These are phyloP conservation scores for Agriopis leucophaearia DNA, from an alignment of 2,888 invertebrate genomes.

Conservation along the genomic window DNA sequence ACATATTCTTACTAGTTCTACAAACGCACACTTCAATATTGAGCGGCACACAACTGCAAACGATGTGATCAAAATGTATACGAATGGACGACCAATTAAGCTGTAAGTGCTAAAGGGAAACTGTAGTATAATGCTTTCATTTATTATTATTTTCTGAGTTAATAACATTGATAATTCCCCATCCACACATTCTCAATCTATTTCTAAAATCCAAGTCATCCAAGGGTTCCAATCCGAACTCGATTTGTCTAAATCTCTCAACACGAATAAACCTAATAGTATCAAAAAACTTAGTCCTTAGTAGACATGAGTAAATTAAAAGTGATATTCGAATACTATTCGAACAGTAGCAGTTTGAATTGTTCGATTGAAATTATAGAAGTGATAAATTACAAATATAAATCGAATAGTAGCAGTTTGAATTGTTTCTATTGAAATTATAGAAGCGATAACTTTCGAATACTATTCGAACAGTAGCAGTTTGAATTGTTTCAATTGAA, in stretches of 20 bases:
- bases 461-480: not conserved
- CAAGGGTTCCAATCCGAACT: constrained; percentile 8
- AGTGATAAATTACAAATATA: not conserved
- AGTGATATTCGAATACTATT: not conserved
- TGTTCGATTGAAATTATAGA: not conserved
- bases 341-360: not conserved
- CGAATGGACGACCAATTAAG: too few relatives aligned
- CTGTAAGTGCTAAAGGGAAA: too few relatives aligned
- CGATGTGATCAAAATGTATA: too few relatives aligned
- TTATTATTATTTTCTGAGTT: too few relatives aligned
- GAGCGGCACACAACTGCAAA: too few relatives aligned
- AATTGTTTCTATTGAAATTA: too few relatives aligned
- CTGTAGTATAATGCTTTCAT: too few relatives aligned
- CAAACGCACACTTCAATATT: too few relatives aligned
- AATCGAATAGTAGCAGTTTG: too few relatives aligned
- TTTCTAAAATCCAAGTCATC: constrained; percentile 10
- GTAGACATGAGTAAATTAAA: not conserved
- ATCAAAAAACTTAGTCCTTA: constrained; percentile 44
- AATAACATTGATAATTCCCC: too few relatives aligned
- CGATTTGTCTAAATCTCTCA: constrained; percentile 45
- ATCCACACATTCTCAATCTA: constrained; percentile 10
- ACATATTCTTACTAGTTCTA: too few relatives aligned
- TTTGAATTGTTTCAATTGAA: not conserved
- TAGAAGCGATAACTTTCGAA: not conserved
- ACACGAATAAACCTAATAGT: constrained; percentile 39